Conservation (phyloP, 2,888 invertebrate species). For the Drosophila neonasuta region DNA sequence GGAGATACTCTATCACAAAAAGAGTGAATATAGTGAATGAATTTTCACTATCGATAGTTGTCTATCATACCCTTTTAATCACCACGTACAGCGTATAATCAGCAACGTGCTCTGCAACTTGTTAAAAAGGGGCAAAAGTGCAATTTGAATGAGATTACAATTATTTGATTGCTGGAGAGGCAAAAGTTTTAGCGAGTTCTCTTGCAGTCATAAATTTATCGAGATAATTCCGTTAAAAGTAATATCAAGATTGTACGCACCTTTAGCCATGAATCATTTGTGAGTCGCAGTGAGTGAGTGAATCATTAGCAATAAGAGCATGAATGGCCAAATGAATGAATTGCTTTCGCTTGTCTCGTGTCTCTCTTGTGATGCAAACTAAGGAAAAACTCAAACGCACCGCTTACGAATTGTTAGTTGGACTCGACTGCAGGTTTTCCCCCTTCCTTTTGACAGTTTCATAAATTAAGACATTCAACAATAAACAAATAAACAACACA, state of each 20-base stretch:
- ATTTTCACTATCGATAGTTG: not conserved
- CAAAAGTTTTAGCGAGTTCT: constrained; percentile 51
- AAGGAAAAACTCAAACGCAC: constrained; percentile 46
- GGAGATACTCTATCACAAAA: not conserved
- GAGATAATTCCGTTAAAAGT: constrained; percentile 40
- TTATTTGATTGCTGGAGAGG: constrained; percentile 66
- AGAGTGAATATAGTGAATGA: too few species aligned
- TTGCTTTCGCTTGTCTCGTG: constrained; percentile 16
- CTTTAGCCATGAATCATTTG: constrained; percentile 49
- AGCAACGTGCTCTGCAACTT: constrained; percentile 72
- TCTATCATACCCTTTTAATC: not conserved
- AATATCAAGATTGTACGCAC: constrained; percentile 58
- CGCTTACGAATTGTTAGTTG: constrained; percentile 25
- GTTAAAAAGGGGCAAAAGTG: constrained; percentile 35
- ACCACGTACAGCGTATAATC: constrained; percentile 22
- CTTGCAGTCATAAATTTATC: constrained; percentile 62
- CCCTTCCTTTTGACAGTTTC: constrained; percentile 61
- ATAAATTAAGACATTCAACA: constrained; percentile 78
- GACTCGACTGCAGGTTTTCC: constrained; percentile 28
- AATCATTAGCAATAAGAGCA: constrained; percentile 40
- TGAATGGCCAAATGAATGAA: constrained; percentile 52
- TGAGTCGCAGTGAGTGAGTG: constrained; percentile 36
- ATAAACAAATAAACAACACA: constrained; percentile 70
- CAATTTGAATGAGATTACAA: constrained; percentile 75
- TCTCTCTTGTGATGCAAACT: constrained; percentile 36